Evolutionary conservation across 2,797 vertebrate genomes (phyloP), one percentile per base, ranked within the genome.

Genomic region (Pseudomugil tenellus): DNA sequence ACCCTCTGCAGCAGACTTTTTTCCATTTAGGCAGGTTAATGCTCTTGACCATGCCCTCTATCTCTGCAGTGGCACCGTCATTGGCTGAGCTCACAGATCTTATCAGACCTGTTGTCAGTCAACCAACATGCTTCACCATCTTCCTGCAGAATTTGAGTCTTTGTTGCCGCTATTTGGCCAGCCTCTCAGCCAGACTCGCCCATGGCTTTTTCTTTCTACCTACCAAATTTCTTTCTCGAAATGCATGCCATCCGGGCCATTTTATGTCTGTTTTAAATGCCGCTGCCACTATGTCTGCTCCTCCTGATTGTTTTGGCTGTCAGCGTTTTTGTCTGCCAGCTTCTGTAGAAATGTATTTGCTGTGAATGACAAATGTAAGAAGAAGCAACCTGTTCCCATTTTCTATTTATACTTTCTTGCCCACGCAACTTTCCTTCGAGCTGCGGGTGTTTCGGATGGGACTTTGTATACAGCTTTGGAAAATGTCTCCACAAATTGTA

Each of bases 281-380:
- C 31, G 63, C 49, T 58, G 46, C 53, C 39, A 1, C 67, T 62
- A 77, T 43, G 77, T 85, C 76, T 74, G 81, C 71, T 49, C n/a
- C 35, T 64, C 60, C 74, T 79, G 76, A 88, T 87, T 91, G 86
- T 87, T 87, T 86, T 81, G 84, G 56, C 77, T 80, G 80, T 79
- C 85, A 72, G 71, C 46, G 54, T 78, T 83, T 39, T 88, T 87
- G 81, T 91, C 76, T 87, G 69, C 64, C 70, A 70, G 75, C 65
- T 85, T 79, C 83, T 83, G 70, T 65, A 52, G 63, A 84, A 79
- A 84, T 67, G 56, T 66, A 85, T 80, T 85, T 67, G 58, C 83
- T 74, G 67, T 55, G 83, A 85, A 68, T 84, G 79, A 81, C 63
- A 19, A 83, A 81, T 80, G 72, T 70, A 73, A 72, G 82, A 76